Evolutionary conservation across 2,113 vertebrate species (phyloP).

Genomic region (Pampusana beccarii): DNA sequence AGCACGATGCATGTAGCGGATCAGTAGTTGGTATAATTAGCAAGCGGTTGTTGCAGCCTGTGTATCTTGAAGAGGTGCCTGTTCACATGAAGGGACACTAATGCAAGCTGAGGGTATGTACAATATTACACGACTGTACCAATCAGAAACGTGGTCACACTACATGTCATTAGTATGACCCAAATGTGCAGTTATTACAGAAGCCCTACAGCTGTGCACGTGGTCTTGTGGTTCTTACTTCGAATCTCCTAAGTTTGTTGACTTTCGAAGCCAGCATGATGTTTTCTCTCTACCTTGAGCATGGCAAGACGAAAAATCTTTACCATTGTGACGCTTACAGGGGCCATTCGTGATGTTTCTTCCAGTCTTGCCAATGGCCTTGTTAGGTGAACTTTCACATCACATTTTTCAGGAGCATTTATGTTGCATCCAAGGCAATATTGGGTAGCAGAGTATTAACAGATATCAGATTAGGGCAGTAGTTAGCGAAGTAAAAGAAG

Average conservation of each 20-base stretch:
- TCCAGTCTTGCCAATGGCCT: not conserved
- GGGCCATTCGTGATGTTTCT: not conserved
- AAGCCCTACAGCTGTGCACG: not conserved
- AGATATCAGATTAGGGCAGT: not conserved
- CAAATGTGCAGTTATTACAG: not conserved
- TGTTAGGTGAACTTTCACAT: not conserved
- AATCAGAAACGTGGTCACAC: not conserved
- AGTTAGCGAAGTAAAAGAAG: not conserved
- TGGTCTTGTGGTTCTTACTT: not conserved
- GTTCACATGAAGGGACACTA: not conserved
- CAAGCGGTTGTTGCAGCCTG: too few species aligned
- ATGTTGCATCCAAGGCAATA: not conserved
- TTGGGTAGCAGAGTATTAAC: not conserved
- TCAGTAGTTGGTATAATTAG: not conserved
- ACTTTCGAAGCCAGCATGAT: accelerated
- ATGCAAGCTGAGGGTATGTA: not conserved
- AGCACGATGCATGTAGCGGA: accelerated
- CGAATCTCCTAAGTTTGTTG: not conserved
- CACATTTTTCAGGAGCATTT: not conserved
- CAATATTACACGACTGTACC: not conserved
- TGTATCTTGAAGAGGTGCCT: too few species aligned
- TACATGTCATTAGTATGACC: not conserved
- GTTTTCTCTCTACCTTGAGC: not conserved
- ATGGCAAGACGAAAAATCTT: not conserved
- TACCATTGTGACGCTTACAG: not conserved